Conservation (phyloP, 1,140 invertebrate genomes). For the Lepidurus arcticus region DNA sequence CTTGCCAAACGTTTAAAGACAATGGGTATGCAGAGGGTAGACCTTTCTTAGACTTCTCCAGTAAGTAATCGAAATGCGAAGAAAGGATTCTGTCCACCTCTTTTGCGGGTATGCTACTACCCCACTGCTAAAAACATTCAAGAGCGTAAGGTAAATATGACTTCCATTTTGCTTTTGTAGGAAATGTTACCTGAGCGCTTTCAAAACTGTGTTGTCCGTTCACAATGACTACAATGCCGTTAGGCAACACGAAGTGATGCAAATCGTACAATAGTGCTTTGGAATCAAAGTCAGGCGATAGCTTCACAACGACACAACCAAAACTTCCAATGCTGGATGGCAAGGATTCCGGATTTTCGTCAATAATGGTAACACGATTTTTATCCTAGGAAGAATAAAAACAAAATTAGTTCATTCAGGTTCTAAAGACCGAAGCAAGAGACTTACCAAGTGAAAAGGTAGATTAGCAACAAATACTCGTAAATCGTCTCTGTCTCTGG, state of each 20-base stretch:
- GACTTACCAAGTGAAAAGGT: neutral
- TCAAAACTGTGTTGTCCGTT: neutral
- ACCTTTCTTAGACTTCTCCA: neutral
- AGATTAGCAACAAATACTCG: neutral
- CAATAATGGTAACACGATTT: neutral
- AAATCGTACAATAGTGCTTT: slow-evolving; percentile 13
- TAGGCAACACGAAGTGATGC: neutral
- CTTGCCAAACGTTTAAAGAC: slow-evolving; percentile 11
- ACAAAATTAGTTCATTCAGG: neutral
- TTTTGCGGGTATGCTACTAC: neutral
- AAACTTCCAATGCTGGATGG: neutral
- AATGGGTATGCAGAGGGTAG: neutral
- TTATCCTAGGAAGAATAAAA: neutral
- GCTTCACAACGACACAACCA: slow-evolving; percentile 9
- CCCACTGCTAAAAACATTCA: neutral
- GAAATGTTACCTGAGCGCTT: neutral
- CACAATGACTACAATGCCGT: slow-evolving; percentile 4
- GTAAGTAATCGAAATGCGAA: neutral
- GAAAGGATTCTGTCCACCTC: neutral
- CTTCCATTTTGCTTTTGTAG: neutral
- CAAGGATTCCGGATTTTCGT: neutral
- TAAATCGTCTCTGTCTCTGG: neutral
- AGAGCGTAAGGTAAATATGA: neutral
- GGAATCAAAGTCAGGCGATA: neutral
- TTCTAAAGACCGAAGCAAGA: neutral